Conservation (phyloP, 37 sponge, comb jelly and placozoan species). For the Bolinopsis microptera region DNA sequence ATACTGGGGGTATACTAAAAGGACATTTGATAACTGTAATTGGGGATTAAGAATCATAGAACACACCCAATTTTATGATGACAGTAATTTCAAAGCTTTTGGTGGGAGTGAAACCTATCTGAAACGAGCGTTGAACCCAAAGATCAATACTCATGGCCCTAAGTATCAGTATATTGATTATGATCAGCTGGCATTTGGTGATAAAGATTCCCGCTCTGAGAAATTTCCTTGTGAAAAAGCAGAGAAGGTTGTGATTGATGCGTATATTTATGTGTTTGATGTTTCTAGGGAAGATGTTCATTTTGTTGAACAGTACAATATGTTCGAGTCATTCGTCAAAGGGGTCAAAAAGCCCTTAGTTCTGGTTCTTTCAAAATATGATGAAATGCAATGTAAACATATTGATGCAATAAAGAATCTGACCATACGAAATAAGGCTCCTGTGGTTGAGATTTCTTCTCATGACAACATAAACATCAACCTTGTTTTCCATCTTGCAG, state of each 20-base stretch:
- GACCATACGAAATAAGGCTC: background rate
- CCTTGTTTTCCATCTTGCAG: background rate
- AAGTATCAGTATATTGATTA: slow-evolving; percentile 59
- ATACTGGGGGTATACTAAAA: background rate
- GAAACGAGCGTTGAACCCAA: slow-evolving; percentile 29
- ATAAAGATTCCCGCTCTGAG: background rate
- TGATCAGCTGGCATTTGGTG: slow-evolving; percentile 9
- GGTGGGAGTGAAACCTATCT: background rate
- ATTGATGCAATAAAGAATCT: slow-evolving; percentile 17
- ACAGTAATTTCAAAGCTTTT: slow-evolving; percentile 49
- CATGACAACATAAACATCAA: slow-evolving; percentile 1
- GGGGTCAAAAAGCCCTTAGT: slow-evolving; percentile 2
- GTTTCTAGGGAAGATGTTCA: slow-evolving; percentile 35
- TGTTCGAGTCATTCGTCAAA: slow-evolving; percentile 26
- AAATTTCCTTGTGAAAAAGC: slow-evolving; percentile 46
- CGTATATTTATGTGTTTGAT: slow-evolving; percentile 50
- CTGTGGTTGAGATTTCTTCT: slow-evolving; percentile 14
- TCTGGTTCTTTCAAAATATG: slow-evolving; percentile 8
- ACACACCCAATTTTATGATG: slow-evolving; percentile 63
- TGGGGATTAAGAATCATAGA: slow-evolving; percentile 31
- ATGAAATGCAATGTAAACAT: slow-evolving; percentile 26
- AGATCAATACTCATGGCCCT: slow-evolving; percentile 30
- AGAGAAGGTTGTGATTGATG: slow-evolving; percentile 49
- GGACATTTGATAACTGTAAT: slow-evolving; percentile 24
- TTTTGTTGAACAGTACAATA: slow-evolving; percentile 50